A percentile compares a stretch with the other conserved stretches of the same genome.
Evolutionary conservation across 2,113 vertebrate genomes (phyloP).

Genomic region (Thamnaconus septentrionalis): DNA sequence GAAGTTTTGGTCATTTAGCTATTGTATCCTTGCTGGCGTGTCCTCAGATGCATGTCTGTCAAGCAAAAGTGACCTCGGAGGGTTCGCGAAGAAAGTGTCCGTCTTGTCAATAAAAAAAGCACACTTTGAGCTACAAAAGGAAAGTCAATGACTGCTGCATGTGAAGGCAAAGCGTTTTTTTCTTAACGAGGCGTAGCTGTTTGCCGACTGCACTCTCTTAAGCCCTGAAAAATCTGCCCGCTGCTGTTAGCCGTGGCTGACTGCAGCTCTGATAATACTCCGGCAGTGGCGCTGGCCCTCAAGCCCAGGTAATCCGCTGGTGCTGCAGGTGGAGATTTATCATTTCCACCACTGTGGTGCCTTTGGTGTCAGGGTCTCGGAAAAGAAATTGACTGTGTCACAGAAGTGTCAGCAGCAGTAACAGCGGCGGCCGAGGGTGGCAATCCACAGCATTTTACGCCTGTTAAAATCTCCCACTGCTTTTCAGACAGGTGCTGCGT

Average conservation of each 20-base stretch:
- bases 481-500: neutral
- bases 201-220: conserved; percentile 35
- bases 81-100: conserved; percentile 30
- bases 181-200: conserved; percentile 55
- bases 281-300: conserved; percentile 20
- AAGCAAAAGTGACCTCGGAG: neutral
- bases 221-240: conserved; percentile 21
- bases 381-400: neutral
- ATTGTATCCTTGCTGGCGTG: conserved; percentile 6
- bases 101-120: conserved; percentile 56
- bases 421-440: neutral
- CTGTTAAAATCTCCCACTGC: conserved; percentile 5
- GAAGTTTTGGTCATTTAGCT: no score
- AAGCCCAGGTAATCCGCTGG: conserved; percentile 40
- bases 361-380: neutral
- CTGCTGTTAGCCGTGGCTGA: conserved; percentile 31
- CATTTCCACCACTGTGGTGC: conserved; percentile 17
- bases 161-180: conserved; percentile 43
- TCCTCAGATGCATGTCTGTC: conserved; percentile 16
- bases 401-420: no score
- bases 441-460: conserved; percentile 8
- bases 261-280: conserved; percentile 5
- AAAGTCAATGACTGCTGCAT: conserved; percentile 46
- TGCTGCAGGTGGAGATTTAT: conserved; percentile 43
- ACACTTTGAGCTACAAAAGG: conserved; percentile 55